Conservation (phyloP, 2,797 vertebrate species). For the Hippocampus kuda region DNA sequence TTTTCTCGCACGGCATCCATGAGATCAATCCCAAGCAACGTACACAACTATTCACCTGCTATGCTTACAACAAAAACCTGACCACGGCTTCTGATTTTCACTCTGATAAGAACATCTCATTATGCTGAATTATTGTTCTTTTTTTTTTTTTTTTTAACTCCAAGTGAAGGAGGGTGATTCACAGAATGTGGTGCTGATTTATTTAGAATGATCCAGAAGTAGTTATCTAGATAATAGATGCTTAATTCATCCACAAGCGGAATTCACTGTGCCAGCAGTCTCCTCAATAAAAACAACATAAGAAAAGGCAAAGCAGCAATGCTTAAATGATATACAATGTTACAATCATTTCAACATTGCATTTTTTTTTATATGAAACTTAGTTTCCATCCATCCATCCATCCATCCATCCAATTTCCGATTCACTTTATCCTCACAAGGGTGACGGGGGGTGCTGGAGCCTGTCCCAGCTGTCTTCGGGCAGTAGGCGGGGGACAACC, state of each 20-base stretch:
- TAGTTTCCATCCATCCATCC: not conserved
- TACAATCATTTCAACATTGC: too few relatives aligned
- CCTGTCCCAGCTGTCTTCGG: too few relatives aligned
- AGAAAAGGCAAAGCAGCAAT: too few relatives aligned
- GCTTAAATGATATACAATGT: too few relatives aligned
- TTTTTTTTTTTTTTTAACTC: not conserved
- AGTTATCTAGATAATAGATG: not conserved
- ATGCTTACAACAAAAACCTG: conserved; percentile 8
- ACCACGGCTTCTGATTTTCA: conserved; percentile 37
- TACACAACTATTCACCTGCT: conserved; percentile 12
- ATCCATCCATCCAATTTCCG: not conserved
- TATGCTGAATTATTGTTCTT: conserved; percentile 2
- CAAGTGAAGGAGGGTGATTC: conserved; percentile 14
- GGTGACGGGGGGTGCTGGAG: too few relatives aligned
- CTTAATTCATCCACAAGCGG: too few relatives aligned
- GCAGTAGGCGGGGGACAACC: too few relatives aligned
- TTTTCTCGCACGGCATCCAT: conserved; percentile 39
- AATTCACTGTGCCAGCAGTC: too few relatives aligned
- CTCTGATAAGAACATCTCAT: conserved; percentile 28
- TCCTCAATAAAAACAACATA: too few relatives aligned
- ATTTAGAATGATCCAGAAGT: conserved; percentile 23
- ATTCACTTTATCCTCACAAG: too few relatives aligned
- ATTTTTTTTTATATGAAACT: too few relatives aligned
- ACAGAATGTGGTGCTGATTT: conserved; percentile 22
- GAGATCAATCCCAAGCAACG: conserved; percentile 33